Conservation (phyloP, 2,113 vertebrate species). For the Ailuropoda melanoleuca region DNA sequence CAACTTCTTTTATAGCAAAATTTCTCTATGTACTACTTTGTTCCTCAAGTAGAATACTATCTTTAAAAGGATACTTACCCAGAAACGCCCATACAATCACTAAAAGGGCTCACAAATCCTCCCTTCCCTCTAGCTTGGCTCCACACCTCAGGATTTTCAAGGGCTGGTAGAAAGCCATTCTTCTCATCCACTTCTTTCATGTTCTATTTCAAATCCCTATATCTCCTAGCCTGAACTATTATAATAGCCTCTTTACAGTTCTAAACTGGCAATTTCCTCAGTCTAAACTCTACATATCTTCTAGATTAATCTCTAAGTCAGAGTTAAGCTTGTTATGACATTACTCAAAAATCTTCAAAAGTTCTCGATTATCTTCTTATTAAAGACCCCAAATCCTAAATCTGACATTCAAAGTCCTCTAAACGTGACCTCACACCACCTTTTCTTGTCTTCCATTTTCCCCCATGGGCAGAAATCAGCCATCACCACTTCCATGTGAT, state of each 20-base stretch:
- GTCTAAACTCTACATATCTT: neutral
- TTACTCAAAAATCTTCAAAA: conserved; percentile 26
- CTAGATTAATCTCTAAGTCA: conserved; percentile 40
- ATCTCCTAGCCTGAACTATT: neutral
- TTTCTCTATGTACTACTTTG: neutral
- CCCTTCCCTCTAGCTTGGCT: neutral
- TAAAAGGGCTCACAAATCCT: neutral
- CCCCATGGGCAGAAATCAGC: neutral
- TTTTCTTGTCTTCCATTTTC: neutral
- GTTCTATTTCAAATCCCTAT: neutral
- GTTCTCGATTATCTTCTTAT: conserved; percentile 35
- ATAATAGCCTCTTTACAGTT: conserved; percentile 32
- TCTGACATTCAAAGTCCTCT: conserved; percentile 6
- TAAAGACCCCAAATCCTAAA: conserved; percentile 40
- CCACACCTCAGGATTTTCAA: neutral
- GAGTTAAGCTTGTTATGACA: conserved; percentile 59
- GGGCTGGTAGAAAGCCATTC: neutral
- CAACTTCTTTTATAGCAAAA: neutral
- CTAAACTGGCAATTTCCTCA: conserved; percentile 32
- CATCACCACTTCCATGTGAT: neutral
- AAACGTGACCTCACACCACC: neutral
- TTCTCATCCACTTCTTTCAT: neutral
- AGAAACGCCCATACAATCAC: neutral
- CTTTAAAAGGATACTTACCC: neutral
- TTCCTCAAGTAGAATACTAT: neutral